Evolutionary conservation across 2,888 invertebrate genomes (phyloP).

Genomic region (Polymixis lichenea): DNA sequence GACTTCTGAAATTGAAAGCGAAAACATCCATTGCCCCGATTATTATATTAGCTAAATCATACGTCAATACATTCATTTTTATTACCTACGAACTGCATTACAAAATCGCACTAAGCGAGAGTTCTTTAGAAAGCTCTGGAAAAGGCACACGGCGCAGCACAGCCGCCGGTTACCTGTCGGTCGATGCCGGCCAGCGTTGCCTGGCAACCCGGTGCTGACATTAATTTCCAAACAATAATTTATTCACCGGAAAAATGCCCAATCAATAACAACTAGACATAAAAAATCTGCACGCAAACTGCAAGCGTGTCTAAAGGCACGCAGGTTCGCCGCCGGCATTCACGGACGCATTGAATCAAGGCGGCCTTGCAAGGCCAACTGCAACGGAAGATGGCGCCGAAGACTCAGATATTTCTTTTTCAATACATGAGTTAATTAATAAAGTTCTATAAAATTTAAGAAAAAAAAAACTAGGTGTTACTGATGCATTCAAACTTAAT

Average conservation of each 20-base stretch:
- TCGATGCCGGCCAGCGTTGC: constrained; percentile 77
- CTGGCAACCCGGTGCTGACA: constrained; percentile 71
- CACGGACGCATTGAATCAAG: constrained; percentile 62
- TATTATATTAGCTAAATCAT: constrained; percentile 23
- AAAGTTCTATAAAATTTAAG: neutral
- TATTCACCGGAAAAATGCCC: neutral
- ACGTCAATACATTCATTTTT: neutral
- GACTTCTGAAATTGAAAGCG: constrained; percentile 11
- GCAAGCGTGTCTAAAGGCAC: constrained; percentile 46
- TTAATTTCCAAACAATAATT: constrained; percentile 14
- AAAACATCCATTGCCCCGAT: constrained; percentile 5
- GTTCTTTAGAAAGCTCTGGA: constrained; percentile 79
- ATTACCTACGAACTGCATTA: neutral
- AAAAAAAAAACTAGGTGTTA: neutral
- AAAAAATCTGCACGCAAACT: constrained; percentile 32
- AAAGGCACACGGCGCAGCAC: constrained; percentile 43
- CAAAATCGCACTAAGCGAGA: constrained; percentile 68
- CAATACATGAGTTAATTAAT: neutral
- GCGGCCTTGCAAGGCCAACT: constrained; percentile 78
- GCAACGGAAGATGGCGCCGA: constrained; percentile 34
- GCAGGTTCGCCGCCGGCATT: constrained; percentile 52
- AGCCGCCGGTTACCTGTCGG: constrained; percentile 61
- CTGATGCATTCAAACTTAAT: neutral
- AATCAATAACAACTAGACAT: neutral
- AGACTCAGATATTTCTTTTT: neutral